Base-by-base conservation (phyloP, 2,113 vertebrate species). In the Entelurus aequoreus region DNA sequence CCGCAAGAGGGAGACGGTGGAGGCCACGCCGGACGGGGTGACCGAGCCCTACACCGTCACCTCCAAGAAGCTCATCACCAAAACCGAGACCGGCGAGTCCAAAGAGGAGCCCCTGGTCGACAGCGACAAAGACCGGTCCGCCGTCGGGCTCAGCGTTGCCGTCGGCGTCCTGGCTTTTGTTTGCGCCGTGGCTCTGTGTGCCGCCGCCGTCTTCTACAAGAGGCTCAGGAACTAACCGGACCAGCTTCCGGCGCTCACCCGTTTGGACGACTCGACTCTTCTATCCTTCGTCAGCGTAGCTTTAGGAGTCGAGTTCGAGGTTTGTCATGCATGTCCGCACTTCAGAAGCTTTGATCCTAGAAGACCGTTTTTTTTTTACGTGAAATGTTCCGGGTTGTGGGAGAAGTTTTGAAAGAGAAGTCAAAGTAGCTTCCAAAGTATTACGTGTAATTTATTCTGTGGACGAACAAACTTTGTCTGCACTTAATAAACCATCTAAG, bases 161-260 rank as follows among this genome's bases (percentile, higher is more conserved):
- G 88, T 92, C 4, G 88, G 88, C 0, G 36, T 91, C 50, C 71
- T 91, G 6, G 77, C 84, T 15, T 71, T 87, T 11, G 70, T 54
- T 46, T 88, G 81, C 60, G 5, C 87, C 6, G 62, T 79, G 11
- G 80, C 74, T 35, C 16, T 86, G 21, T 58, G 61, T 44, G 72
- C 81, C 28, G 86, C 79, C 40, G 76, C 68, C 15, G 35, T 89
- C 66, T 71, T 89, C 76, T 88, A 88, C 80, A 89, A 79, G 77
- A 81, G 52, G 72, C 56, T 73, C 57, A 73, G 48, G 54, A 67
- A 72, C 55, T 81, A 63, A 81, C 28, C 28, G 54, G 59, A 47
- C 42, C 28, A 28, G 28, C 4, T 28, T 28, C 28, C 28, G 28
- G 28, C 28, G 28, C 28, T 28, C 28, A 2, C 28, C 28, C 28